Conservation (phyloP, 2,888 invertebrate species). For the Trisateles emortualis region DNA sequence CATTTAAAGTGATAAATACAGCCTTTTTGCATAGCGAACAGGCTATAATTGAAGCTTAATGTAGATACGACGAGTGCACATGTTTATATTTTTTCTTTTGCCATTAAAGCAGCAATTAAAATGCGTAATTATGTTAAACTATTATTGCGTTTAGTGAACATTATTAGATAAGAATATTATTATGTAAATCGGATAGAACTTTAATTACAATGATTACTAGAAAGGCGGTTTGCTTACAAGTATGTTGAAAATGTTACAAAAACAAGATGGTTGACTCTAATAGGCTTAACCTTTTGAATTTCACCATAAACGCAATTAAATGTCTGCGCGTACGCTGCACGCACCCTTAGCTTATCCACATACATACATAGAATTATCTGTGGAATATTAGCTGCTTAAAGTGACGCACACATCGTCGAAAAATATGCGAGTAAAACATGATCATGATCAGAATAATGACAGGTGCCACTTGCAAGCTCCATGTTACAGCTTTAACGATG, state of each 20-base stretch:
- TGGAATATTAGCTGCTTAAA: constrained; percentile 31
- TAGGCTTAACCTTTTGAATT: constrained; percentile 76
- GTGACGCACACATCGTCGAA: constrained; percentile 36
- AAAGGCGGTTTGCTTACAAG: constrained; percentile 62
- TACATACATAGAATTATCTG: constrained; percentile 39
- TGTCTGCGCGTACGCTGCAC: constrained; percentile 56
- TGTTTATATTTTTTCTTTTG: neutral
- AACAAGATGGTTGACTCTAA: constrained; percentile 60
- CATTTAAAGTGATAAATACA: neutral
- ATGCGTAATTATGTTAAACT: constrained; percentile 12
- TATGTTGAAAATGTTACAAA: constrained; percentile 57
- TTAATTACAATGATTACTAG: constrained; percentile 52
- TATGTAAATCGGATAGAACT: constrained; percentile 45
- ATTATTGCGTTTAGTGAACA: constrained; percentile 12
- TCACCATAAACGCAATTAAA: constrained; percentile 74
- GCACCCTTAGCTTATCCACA: constrained; percentile 46
- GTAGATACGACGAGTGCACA: no score
- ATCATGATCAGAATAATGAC: constrained; percentile 24
- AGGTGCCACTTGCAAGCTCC: constrained; percentile 33
- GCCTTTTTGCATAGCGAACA: neutral
- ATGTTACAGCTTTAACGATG: constrained; percentile 29
- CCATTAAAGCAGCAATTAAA: constrained; percentile 7
- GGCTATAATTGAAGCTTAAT: no score
- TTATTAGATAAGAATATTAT: constrained; percentile 37
- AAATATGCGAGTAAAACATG: constrained; percentile 44